Conservation (phyloP, 2,113 vertebrate species). For the Empidonax alnorum region DNA sequence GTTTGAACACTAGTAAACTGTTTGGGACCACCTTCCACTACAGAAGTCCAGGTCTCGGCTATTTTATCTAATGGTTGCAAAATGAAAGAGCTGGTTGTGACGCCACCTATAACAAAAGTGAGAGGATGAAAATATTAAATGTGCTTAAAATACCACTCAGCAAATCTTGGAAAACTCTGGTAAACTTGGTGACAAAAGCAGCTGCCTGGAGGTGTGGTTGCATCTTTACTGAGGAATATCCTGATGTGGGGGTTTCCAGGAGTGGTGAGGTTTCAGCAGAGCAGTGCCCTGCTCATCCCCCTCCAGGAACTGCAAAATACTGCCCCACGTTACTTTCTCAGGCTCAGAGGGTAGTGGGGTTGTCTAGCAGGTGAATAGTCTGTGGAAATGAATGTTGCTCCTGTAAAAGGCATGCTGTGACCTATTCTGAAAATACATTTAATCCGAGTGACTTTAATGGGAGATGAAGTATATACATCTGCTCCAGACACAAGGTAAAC, state of each 20-base stretch:
- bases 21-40: neutral
- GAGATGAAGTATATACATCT: neutral
- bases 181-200: neutral
- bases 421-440: neutral
- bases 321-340: accelerated
- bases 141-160: neutral
- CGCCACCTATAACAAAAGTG: neutral
- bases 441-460: neutral
- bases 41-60: neutral
- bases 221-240: neutral
- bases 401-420: neutral
- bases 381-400: neutral
- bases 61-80: neutral
- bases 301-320: neutral
- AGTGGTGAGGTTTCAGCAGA: neutral
- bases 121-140: neutral
- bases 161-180: neutral
- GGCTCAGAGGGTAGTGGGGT: neutral
- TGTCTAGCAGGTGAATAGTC: neutral
- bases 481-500: neutral
- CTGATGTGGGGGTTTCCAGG: neutral
- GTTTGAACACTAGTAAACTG: neutral
- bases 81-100: neutral
- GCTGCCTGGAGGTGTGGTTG: neutral
- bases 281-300: accelerated